Evolutionary conservation across 2,888 invertebrate genomes (phyloP), one percentile per base, ranked within the genome.

Genomic region (Criorhina ranunculi): DNA sequence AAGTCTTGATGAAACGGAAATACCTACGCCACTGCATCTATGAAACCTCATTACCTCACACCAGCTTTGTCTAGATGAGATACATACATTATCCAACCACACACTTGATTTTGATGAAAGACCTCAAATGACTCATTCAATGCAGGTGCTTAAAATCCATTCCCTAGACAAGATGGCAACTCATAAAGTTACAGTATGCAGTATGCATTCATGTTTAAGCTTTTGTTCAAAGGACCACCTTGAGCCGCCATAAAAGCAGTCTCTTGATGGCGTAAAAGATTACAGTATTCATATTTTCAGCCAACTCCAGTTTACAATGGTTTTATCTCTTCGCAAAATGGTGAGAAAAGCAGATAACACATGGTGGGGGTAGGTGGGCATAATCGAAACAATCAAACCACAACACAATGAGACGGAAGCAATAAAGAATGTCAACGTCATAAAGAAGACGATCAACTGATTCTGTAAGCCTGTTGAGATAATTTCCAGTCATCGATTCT

Each of bases 381-480:
- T 4, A 24, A 24, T 24, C 24, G 29, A 33, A 67, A 29, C 57
- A 44, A 4, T 29, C n/a, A 70, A 46, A 55, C 46, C 11, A n/a
- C 35, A 49, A 37, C 46, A 51, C 29, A 72, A 42, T 66, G 46
- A 76, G 55, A 69, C 33, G 42, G 46, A 76, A 69, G 53, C 59
- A 72, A 72, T 77, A 66, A 49, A 64, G 51, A 42, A 40, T 55
- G 35, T 44, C 67, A 73, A 64, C 59, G 59, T 73, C 64, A 57
- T 66, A 57, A 66, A 66, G 51, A 42, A 42, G 15, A 57, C 69
- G 76, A 80, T 76, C 69, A 62, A 46, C 59, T 53, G 66, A 35
- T 53, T 46, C 64, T 51, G 59, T 59, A 77, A 82, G 70, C 72
- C 77, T 53, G 60, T 77, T 82, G 77, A 60, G 53, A 77, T 66